Evolutionary conservation across 1,140 invertebrate genomes (phyloP), one percentile per base, ranked within the genome.

Genomic region (Streblospio benedicti): DNA sequence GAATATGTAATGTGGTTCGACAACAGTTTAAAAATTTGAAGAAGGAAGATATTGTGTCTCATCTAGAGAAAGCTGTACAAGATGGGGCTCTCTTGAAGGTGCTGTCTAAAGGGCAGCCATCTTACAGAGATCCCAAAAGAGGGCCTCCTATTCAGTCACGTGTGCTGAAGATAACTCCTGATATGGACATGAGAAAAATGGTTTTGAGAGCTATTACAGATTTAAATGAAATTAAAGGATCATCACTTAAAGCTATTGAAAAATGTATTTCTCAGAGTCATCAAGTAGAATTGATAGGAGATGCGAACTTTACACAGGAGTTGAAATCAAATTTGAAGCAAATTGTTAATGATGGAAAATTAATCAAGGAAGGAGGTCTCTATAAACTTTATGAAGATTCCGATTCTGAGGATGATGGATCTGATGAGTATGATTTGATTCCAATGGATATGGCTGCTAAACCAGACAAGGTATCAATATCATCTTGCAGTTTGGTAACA

Each of bases 1-100:
- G 93, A 64, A 93, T 96, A 69, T 90, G 88, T 75, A 87, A 91
- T 78, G 90, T 90, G 0, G 89, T 95, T 62, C 83, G 89, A 44
- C 89, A 92, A 68, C 49, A 51, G 20, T 43, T 38, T 20, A 57
- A 57, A n/a, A 73, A 87, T 86, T 77, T 91, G 30, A 86, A 89
- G 68, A 86, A 89, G 71, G 88, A 91, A 63, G 86, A 87, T 50
- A 87, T 93, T 50, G 84, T 84, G 51, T 88, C 91, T 72, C 87
- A 90, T 67, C 76, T 95, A 62, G 88, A 92, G 69, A 77, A 85
- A 43, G 88, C 90, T 28, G 90, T 94, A 6, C 85, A 86, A 60
- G 86, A 87, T 62, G 90, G 90, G 50, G 81, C 83, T 45, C 85
- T 93, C 47, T 81, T 93, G 28, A 91, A 92, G 75, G 87, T 92